Conservation (phyloP, 2,113 vertebrate species). For the Hucho hucho region DNA sequence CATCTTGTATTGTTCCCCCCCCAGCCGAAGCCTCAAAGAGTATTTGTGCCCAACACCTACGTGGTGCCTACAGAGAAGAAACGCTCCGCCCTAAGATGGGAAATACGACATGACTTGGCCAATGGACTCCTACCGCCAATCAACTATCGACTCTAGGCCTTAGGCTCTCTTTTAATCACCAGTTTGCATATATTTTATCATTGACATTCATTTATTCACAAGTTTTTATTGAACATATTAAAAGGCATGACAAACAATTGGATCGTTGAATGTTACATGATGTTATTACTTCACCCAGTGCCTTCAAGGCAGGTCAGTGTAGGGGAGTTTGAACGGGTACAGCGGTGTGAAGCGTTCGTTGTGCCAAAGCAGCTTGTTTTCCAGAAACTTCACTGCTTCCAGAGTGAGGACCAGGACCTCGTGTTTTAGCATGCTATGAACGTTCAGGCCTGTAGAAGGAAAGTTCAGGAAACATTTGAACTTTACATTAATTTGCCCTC, state of each 20-base stretch:
- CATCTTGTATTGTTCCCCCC: neutral
- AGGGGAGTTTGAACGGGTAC: slow-evolving; percentile 81
- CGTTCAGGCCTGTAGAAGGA: slow-evolving; percentile 79
- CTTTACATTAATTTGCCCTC: no score
- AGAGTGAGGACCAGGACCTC: slow-evolving; percentile 81
- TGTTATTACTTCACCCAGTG: neutral
- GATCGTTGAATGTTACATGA: slow-evolving; percentile 37
- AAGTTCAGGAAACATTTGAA: neutral
- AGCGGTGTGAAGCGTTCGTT: slow-evolving; percentile 72
- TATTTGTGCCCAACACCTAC: slow-evolving; percentile 78
- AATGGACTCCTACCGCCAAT: slow-evolving; percentile 71
- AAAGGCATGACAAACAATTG: slow-evolving; percentile 22
- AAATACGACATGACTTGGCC: slow-evolving; percentile 82
- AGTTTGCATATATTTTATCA: slow-evolving; percentile 12
- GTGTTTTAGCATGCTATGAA: slow-evolving; percentile 88
- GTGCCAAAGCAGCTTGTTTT: slow-evolving; percentile 87
- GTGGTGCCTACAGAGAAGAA: slow-evolving; percentile 87
- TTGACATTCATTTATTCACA: slow-evolving; percentile 47
- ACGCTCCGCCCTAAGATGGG: slow-evolving; percentile 81
- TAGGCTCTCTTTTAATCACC: slow-evolving; percentile 9
- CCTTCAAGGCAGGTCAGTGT: slow-evolving; percentile 72
- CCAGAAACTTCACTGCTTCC: slow-evolving; percentile 78
- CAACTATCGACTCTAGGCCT: slow-evolving; percentile 32
- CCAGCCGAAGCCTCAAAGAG: slow-evolving; percentile 68
- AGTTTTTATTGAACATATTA: slow-evolving; percentile 41